Evolutionary conservation across 2,797 vertebrate species (phyloP).

Genomic region (Chelidonichthys spinosus): DNA sequence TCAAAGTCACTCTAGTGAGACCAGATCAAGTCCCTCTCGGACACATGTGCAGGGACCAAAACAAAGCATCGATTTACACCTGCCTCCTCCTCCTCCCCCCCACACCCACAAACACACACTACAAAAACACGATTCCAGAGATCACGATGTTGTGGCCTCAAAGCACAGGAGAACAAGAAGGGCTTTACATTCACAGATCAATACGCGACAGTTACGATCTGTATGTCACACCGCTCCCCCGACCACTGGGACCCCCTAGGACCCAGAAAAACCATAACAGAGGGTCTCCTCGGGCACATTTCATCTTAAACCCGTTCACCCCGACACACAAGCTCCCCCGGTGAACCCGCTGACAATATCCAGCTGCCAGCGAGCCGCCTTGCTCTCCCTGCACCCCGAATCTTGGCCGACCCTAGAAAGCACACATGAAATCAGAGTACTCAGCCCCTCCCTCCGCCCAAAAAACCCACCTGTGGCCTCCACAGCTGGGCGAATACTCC

Average conservation of each 20-base stretch:
- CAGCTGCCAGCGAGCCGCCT: conserved; percentile 61
- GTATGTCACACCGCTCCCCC: conserved; percentile 27
- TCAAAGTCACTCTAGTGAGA: conserved; percentile 36
- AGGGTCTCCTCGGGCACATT: conserved; percentile 61
- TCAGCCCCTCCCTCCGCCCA: conserved; percentile 8
- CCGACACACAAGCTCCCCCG: conserved; percentile 54
- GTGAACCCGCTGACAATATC: conserved; percentile 66
- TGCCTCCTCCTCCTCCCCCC: not conserved
- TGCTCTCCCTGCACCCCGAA: conserved; percentile 40
- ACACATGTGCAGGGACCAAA: conserved; percentile 52
- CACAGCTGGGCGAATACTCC: conserved; percentile 64
- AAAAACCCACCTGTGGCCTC: conserved; percentile 61
- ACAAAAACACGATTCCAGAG: conserved; percentile 61
- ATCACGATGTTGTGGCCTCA: conserved; percentile 25
- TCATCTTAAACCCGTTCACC: conserved; percentile 59
- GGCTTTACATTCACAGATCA: not conserved
- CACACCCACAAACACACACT: conserved; percentile 46
- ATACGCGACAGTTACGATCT: conserved; percentile 4
- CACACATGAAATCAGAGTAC: not conserved
- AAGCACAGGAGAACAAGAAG: conserved; percentile 2
- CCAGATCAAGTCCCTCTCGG: conserved; percentile 56
- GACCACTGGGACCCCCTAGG: not conserved
- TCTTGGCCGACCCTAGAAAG: conserved; percentile 14
- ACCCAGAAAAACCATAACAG: conserved; percentile 52
- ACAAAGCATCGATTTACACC: conserved; percentile 75